phyloP scores from a whole-genome alignment of 2,797 vertebrate genomes.

The Fistularia tabacaria region DNA sequence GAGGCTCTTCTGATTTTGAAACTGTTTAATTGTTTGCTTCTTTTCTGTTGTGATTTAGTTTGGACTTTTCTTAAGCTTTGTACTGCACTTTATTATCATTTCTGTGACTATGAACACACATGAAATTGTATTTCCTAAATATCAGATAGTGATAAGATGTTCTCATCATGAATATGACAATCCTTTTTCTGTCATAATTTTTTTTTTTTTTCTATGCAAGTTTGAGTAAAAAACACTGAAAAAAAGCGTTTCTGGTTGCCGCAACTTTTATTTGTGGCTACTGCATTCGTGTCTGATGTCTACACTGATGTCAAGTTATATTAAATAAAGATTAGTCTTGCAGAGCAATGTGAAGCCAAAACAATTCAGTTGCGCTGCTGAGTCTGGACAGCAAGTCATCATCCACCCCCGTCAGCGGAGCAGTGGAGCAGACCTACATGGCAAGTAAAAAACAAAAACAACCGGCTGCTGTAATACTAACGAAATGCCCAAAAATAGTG shows the following conservation, averaged over 20 bases:
- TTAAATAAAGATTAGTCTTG: slow-evolving; percentile 47
- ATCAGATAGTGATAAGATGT: no score
- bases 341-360: slow-evolving; percentile 42
- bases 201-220: slow-evolving; percentile 7
- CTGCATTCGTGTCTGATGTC: slow-evolving; percentile 12
- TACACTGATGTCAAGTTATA: slow-evolving; percentile 17
- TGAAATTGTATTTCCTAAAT: no score
- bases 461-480: slow-evolving; percentile 18
- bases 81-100: no score
- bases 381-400: slow-evolving; percentile 31
- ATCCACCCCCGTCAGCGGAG: slow-evolving; percentile 30
- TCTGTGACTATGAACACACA: no score
- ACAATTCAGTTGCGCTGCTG: slow-evolving; percentile 17
- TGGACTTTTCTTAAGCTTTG: no score
- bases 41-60: no score
- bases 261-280: slow-evolving; percentile 18
- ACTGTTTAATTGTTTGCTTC: no score
- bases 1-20: no score
- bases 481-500: slow-evolving; percentile 21
- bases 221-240: background rate
- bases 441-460: slow-evolving; percentile 1
- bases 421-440: slow-evolving; percentile 37
- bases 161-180: no score
- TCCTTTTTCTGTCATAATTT: background rate
- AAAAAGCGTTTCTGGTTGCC: slow-evolving; percentile 18